Evolutionary conservation across 2,113 vertebrate species (phyloP), one percentile per base, ranked within the genome.

Genomic region (Struthidea cinerea): DNA sequence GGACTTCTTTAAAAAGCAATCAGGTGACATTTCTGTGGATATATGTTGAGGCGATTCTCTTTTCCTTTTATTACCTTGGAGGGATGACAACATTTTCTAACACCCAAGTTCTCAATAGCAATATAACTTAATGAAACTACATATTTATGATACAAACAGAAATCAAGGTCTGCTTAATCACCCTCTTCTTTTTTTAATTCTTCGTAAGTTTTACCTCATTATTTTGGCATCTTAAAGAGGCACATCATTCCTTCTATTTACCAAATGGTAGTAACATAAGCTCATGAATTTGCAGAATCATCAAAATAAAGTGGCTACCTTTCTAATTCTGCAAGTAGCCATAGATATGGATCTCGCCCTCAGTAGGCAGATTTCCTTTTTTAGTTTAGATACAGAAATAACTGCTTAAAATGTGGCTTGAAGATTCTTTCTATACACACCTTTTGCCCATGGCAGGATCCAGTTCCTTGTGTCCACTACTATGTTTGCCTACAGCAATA

Each of bases 211-310:
- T 87, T 64, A 53, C 16, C 9, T 52, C 1, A 39, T 42, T 57
- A 22, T 52, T 69, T 70, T 50, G 5, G 7, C 44, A 7, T 52
- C 21, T 35, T 84, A 52, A 81, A 39, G 30, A 37, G 44, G 4
- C 1, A 2, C 0, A 1, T 49, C 3, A 16, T 56, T 57, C 5
- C 21, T 77, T 60, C 24, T 75, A 0, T 82, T 78, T 77, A 60
- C 22, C 5, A 84, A 65, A 65, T 18, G 2, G 6, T 44, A 47
- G 32, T 44, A 78, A 10, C 16, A 70, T 37, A 79, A 67, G 16
- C 15, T 75, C 1, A 1, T 75, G 24, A 90, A 56, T 84, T 81
- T 44, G 2, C 14, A 78, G 19, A 81, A 61, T 23, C 19, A 13
- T 39, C 13, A 61, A 71, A 79, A 71, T n/a, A 35, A 32, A 68